phyloP scores from a whole-genome alignment of 2,797 vertebrate species.

The Melanotaenia trifasciata region DNA sequence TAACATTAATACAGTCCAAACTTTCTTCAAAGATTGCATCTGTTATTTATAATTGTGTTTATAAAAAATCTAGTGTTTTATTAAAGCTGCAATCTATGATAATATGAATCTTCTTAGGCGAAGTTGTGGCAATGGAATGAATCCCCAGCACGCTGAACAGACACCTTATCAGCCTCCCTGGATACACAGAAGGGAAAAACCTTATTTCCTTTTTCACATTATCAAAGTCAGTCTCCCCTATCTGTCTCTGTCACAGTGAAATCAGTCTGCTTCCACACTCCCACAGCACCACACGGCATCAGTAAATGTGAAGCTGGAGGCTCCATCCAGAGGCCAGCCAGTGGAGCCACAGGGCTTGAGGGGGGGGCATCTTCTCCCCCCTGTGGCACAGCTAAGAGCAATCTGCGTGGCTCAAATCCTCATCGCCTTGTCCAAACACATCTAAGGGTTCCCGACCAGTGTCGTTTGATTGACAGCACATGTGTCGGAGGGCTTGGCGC shows the following conservation, averaged over 20 bases:
- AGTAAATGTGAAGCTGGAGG: conserved; percentile 42
- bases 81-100: conserved; percentile 39
- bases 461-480: conserved; percentile 76
- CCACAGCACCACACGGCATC: conserved; percentile 11
- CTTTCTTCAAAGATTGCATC: conserved; percentile 2
- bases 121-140: conserved; percentile 25
- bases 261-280: conserved; percentile 47
- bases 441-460: conserved; percentile 63
- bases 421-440: conserved; percentile 78
- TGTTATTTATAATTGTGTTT: conserved; percentile 21
- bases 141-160: conserved; percentile 27
- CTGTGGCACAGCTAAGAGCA: conserved; percentile 64
- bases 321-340: conserved; percentile 65
- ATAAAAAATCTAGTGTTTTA: not conserved
- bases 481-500: conserved; percentile 65
- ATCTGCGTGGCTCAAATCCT: conserved; percentile 64
- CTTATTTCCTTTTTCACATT: conserved; percentile 60
- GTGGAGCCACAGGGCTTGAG: conserved; percentile 47
- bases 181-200: conserved; percentile 41
- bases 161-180: conserved; percentile 57
- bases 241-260: conserved; percentile 58
- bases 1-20: conserved; percentile 1
- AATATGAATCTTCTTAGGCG: conserved; percentile 22
- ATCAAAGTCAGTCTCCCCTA: conserved; percentile 59
- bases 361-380: conserved; percentile 25